Evolutionary conservation across 1,140 invertebrate genomes (phyloP).

Genomic region (Triops longicaudatus): DNA sequence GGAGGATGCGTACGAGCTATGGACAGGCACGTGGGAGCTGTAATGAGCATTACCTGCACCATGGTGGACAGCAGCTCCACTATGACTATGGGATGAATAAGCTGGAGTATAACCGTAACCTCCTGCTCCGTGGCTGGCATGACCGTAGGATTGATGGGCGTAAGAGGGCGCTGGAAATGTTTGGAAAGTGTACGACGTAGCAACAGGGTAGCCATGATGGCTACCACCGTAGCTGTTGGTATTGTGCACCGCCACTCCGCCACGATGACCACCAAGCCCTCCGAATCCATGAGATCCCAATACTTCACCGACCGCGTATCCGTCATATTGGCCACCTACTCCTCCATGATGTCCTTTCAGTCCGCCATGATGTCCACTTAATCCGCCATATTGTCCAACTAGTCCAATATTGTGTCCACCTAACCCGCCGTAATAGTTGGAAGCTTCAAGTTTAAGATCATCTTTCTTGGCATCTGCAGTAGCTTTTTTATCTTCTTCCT

Average conservation of each 20-base stretch:
- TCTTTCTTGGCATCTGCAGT: background rate
- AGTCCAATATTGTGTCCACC: background rate
- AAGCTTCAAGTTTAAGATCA: background rate
- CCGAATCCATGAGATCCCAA: background rate
- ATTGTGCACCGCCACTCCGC: background rate
- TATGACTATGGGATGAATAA: background rate
- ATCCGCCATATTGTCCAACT: background rate
- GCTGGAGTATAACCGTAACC: background rate
- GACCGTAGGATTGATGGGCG: background rate
- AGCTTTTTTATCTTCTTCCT: background rate
- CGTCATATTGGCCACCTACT: background rate
- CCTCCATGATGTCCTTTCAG: background rate
- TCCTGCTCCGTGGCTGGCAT: background rate
- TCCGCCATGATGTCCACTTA: background rate
- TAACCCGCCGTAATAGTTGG: background rate
- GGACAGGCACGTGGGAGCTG: background rate
- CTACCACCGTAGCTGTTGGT: background rate
- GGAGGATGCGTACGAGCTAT: background rate
- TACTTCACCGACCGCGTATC: no score
- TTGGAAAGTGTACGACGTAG: background rate
- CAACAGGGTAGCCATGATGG: background rate
- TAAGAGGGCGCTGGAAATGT: background rate
- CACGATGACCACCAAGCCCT: background rate
- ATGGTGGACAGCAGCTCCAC: background rate
- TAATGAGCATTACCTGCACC: background rate